Evolutionary conservation across 2,113 vertebrate genomes (phyloP).

Genomic region (Oophaga pumilio): DNA sequence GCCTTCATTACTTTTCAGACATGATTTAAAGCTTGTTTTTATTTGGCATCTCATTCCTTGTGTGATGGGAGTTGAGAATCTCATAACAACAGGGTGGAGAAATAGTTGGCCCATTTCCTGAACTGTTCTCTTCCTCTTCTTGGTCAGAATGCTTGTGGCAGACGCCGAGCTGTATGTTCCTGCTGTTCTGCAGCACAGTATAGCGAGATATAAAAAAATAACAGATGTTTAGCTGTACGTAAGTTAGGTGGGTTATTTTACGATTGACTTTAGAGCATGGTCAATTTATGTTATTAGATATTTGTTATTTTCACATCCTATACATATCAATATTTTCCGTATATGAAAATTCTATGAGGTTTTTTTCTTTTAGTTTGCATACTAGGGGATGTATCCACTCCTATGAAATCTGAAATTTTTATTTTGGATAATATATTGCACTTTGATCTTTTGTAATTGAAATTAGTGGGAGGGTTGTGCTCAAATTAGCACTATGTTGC

Average conservation of each 20-base stretch:
- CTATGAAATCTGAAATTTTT: not conserved
- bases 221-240: not conserved
- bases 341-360: not conserved
- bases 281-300: not conserved
- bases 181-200: not conserved
- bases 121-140: constrained; percentile 35
- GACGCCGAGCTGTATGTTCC: constrained; percentile 18
- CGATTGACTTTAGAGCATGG: not conserved
- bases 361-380: not conserved
- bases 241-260: not conserved
- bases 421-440: not conserved
- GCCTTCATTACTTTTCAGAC: not conserved
- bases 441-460: not conserved
- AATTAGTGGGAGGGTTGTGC: not conserved
- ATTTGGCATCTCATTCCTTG: constrained; percentile 35
- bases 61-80: constrained; percentile 31
- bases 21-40: constrained; percentile 20
- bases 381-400: not conserved
- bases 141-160: constrained; percentile 28
- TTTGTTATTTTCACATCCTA: not conserved
- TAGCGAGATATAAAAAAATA: not conserved
- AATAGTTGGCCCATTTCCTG: constrained; percentile 29
- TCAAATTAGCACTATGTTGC: not conserved
- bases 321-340: not conserved
- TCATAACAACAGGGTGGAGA: constrained; percentile 35